Conservation (phyloP, 2,113 vertebrate genomes). For the Anarrhichthys ocellatus region DNA sequence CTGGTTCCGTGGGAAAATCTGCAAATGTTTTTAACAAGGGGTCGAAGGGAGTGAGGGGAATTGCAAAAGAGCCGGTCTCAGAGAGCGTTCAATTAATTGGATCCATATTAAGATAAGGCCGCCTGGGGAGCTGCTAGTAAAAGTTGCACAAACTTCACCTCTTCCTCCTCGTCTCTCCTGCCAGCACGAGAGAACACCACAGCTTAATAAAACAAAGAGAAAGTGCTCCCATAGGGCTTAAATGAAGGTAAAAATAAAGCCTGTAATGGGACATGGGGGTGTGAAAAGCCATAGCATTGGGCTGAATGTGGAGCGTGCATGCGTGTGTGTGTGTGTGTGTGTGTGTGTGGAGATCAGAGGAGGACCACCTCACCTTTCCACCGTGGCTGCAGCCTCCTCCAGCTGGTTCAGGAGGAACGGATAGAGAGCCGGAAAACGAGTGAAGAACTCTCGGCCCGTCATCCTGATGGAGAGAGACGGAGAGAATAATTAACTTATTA, state of each 20-base stretch:
- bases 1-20: conserved; percentile 76
- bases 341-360: conserved; percentile 18
- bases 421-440: conserved; percentile 93
- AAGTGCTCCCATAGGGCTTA: neutral
- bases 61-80: conserved; percentile 67
- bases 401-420: conserved; percentile 93
- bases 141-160: conserved; percentile 4
- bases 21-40: conserved; percentile 67
- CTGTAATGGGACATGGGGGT: conserved; percentile 25
- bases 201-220: conserved; percentile 26
- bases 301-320: conserved; percentile 1
- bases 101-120: conserved; percentile 80
- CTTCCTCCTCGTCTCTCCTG: neutral
- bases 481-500: neutral
- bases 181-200: neutral
- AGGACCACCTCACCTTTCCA: conserved; percentile 88
- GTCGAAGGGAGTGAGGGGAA: conserved; percentile 59
- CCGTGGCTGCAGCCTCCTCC: conserved; percentile 86
- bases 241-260: conserved; percentile 24
- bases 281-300: conserved; percentile 29
- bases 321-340: conserved; percentile 3
- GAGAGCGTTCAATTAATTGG: conserved; percentile 77
- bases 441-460: conserved; percentile 97
- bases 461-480: conserved; percentile 83
- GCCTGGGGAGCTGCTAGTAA: conserved; percentile 65